Evolutionary conservation across 2,888 invertebrate species (phyloP), one percentile per base, ranked within the genome.

Genomic region (Tiliacea citrago): DNA sequence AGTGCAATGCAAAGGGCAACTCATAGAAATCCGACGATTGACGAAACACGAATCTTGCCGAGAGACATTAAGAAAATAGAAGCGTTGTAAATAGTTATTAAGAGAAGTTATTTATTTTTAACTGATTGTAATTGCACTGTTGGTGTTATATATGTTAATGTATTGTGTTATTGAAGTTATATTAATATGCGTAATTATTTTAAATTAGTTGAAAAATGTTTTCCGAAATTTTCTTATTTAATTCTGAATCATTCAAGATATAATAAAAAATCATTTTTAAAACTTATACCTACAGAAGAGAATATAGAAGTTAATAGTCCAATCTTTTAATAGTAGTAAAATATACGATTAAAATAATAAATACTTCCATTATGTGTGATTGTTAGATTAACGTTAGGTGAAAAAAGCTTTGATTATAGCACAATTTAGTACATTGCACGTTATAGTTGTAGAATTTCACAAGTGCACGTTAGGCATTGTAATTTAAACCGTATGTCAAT

Each of bases 291-390:
- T n/a, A n/a, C n/a, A n/a, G n/a, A n/a, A n/a, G n/a, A n/a, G n/a
- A n/a, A n/a, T n/a, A n/a, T n/a, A 45, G 39, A 51, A 45, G 7
- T 51, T 39, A 13, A 45, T 66, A 58, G 16, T 13, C 16, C 35
- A 66, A 58, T 81, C 35, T 53, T 69, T 2, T 29, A 49, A 68
- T 58, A 42, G 10, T 68, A 76, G 39, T 73, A 57, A 75, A 75
- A 65, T 68, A 65, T 75, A 65, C 35, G 24, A 79, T 55, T 24
- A 18, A 68, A 67, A 61, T 47, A 66, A 60, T 39, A 4, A 65
- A 72, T 77, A 81, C 82, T 81, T 81, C 80, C 82, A 82, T 24
- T 77, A 68, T 7, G 29, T 81, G 77, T 80, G 65, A 81, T 81
- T 72, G 47, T 55, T 77, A 77, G 42, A 61, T 61, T 45, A 51